Evolutionary conservation across 2,888 invertebrate species (phyloP).

Genomic region (Bhutanitis thaidina): DNA sequence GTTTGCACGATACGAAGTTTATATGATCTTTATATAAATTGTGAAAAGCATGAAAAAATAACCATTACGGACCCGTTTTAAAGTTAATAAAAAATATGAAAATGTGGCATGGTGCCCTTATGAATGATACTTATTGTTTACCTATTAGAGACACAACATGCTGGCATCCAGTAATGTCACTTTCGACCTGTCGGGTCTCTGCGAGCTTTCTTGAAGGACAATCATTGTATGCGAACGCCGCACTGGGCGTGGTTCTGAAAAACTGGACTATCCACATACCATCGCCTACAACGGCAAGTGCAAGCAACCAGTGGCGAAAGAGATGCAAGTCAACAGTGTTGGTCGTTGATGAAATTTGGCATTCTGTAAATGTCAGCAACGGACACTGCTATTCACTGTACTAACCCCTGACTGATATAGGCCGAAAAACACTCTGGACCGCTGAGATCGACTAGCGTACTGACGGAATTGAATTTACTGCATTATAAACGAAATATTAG

Average conservation of each 20-base stretch:
- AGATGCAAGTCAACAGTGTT: constrained; percentile 62
- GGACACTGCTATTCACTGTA: constrained; percentile 66
- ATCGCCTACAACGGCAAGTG: constrained; percentile 76
- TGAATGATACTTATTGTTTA: constrained; percentile 80
- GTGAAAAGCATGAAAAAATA: constrained; percentile 48
- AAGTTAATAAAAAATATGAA: constrained; percentile 43
- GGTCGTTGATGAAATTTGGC: constrained; percentile 69
- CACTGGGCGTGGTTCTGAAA: constrained; percentile 77
- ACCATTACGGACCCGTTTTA: constrained; percentile 46
- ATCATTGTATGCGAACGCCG: constrained; percentile 66
- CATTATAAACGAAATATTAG: not conserved
- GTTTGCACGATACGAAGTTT: not conserved
- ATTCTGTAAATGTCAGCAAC: constrained; percentile 74
- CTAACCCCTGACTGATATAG: constrained; percentile 45
- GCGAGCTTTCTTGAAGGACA: constrained; percentile 55
- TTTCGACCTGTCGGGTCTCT: constrained; percentile 69
- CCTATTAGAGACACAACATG: constrained; percentile 74
- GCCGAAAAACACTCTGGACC: constrained; percentile 52
- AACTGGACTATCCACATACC: constrained; percentile 80
- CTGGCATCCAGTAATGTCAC: constrained; percentile 70
- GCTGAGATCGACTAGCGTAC: constrained; percentile 49
- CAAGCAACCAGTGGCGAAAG: constrained; percentile 64
- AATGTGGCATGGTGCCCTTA: constrained; percentile 67
- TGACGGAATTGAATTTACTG: constrained; percentile 41
- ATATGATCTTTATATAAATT: not conserved